Base-by-base conservation (phyloP, 1,140 invertebrate genomes). In the Cotesia typhae region DNA sequence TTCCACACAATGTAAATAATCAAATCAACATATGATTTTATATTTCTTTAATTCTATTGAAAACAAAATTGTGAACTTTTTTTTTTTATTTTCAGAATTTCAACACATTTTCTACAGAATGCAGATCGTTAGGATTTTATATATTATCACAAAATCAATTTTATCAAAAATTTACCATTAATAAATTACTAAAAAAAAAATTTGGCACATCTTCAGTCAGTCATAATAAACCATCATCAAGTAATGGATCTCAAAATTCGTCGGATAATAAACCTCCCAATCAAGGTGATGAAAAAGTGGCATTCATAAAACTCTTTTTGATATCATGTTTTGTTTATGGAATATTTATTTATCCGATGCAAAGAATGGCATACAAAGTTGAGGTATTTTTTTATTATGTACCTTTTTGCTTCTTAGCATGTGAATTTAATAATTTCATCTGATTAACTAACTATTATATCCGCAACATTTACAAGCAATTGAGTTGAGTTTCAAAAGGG, bases 1-100 rank as follows among this genome's bases (percentile, higher is more conserved):
- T 75, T 10, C 70, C 74, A 47, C 59, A 74, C 66, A 69, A 75
- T 3, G 80, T 77, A 76, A 74, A 67, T 77, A 9, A 7, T 47
- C 28, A 28, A 28, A 28, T 7, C 41, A 47, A 47, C 10, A 6
- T 10, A 47, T 47, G 4, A 4, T 9, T 47, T 47, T 47, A 47
- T 47, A 9, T 14, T 55, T 10, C 6, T 6, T 20, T 20, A 55
- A 55, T 20, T 55, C 17, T 55, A 12, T 55, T 10, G 5, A 9
- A 1, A 7, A 41, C 9, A 9, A 47, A 47, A 47, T 47, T 9
- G 5, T 47, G 41, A 1, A 47, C 9, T 6, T 10, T 9, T 60
- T 52, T 64, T 52, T 64, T 67, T 38, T 17, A 36, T 61, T 51
- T 64, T 70, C 5, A 47, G 41, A 10, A 5, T 47, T 47, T 47